Evolutionary conservation across 2,888 invertebrate genomes (phyloP), one percentile per base, ranked within the genome.

Genomic region (Brassicogethes aeneus): DNA sequence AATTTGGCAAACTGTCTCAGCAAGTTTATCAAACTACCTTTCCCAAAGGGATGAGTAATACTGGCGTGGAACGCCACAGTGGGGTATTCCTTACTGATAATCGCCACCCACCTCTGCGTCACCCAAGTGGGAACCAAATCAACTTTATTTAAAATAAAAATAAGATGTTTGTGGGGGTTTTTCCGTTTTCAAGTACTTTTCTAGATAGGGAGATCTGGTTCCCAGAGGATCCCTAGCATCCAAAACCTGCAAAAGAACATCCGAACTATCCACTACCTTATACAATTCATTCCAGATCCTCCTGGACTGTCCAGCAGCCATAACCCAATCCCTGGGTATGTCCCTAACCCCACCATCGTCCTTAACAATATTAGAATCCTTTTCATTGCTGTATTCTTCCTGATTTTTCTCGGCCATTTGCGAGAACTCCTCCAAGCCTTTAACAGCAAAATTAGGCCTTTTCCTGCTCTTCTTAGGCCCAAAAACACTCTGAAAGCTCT

Each of bases 281-380:
- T 97, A 95, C 34, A 99, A 68, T 65, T 99, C 99, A 72, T 93
- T 95, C 99, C 99, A 99, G 58, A 99, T 95, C 53, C 99, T 78
- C 69, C 80, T 91, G 55, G 96, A 97, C 69, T 94, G 93, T 1
- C 99, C 95, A 16, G 95, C 94, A 38, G 80, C 84, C 79, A 95
- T 93, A 2, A 95, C 83, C 86, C 93, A 92, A 66, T 97, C 97
- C 47, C 89, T 78, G 35, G 85, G 82, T 13, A 86, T 80, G 52
- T 85, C 82, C 60, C 77, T 82, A 3, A 86, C 78, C 16, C 92
- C 93, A 57, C 55, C 80, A 55, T 89, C 85, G 60, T 89, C 90
- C 38, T 80, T 76, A 2, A 89, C 76, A 47, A 92, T 74, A 67
- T 94, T 92, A 34, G 78, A 65, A 70, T 99, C 97, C 59, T 86